phyloP scores from a whole-genome alignment of 2,888 invertebrate genomes.

The Leptopilina myrica region DNA sequence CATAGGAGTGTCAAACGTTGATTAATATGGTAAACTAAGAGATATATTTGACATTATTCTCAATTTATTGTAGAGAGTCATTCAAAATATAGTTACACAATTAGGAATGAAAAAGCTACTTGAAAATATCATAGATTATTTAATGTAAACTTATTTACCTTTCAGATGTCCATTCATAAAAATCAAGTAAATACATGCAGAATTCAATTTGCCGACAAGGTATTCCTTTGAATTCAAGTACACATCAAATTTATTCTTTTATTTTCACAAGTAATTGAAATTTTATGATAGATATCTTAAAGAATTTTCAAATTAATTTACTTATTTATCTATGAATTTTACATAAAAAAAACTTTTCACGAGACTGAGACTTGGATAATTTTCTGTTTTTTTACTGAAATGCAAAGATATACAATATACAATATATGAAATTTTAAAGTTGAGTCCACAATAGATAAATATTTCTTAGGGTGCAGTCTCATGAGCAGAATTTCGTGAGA shows the following conservation, averaged over 20 bases:
- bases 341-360: no score
- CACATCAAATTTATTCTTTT: neutral
- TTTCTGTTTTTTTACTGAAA: no score
- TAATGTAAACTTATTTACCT: neutral
- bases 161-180: constrained; percentile 11
- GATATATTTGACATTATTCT: constrained; percentile 14
- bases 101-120: neutral
- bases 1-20: neutral
- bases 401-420: no score
- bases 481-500: no score
- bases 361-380: no score
- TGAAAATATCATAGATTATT: neutral
- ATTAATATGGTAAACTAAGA: neutral
- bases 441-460: no score
- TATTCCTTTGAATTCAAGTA: neutral
- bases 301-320: no score
- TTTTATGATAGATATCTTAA: no score
- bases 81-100: neutral
- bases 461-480: no score
- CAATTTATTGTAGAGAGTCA: neutral
- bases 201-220: neutral
- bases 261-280: no score
- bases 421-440: no score
- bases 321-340: no score
- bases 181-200: constrained; percentile 3